Percentiles rank a stretch among this genome's conserved stretches.
Evolutionary conservation across 2,888 invertebrate genomes (phyloP).

Genomic region (Thecophora atra): DNA sequence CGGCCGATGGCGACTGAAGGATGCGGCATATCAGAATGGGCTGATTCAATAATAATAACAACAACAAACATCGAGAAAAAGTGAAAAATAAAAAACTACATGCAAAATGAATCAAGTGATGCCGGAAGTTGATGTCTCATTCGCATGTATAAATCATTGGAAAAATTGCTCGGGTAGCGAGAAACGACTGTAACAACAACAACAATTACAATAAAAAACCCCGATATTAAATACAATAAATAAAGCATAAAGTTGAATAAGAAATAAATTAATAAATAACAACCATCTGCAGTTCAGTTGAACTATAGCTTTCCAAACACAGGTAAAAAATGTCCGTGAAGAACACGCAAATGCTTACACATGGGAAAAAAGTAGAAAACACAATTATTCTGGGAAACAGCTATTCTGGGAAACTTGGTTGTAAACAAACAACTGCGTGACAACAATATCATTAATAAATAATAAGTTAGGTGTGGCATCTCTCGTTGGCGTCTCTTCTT

Average conservation of each 20-base stretch:
- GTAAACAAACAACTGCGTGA: no score
- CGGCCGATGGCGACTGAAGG: background rate
- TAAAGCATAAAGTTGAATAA: background rate
- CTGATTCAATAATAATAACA: conserved; percentile 8
- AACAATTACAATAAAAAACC: conserved; percentile 12
- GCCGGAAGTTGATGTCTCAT: conserved; percentile 63
- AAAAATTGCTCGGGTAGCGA: conserved; percentile 52
- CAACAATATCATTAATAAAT: conserved; percentile 8
- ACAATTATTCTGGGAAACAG: background rate
- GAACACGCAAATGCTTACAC: conserved; percentile 3
- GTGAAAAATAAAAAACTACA: conserved; percentile 10
- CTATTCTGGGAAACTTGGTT: background rate
- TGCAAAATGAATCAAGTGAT: conserved; percentile 42
- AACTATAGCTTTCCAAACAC: background rate
- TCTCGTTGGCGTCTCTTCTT: background rate
- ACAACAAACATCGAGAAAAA: conserved; percentile 1
- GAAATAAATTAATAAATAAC: background rate
- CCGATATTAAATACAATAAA: no score
- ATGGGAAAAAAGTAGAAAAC: background rate
- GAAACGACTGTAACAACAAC: conserved; percentile 37
- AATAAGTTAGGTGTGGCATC: conserved; percentile 11
- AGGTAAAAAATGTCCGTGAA: no score
- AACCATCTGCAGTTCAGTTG: background rate
- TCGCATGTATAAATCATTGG: conserved; percentile 63
- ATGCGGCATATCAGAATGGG: conserved; percentile 3